Conservation (phyloP, 2,113 vertebrate species). For the Elachura formosa region DNA sequence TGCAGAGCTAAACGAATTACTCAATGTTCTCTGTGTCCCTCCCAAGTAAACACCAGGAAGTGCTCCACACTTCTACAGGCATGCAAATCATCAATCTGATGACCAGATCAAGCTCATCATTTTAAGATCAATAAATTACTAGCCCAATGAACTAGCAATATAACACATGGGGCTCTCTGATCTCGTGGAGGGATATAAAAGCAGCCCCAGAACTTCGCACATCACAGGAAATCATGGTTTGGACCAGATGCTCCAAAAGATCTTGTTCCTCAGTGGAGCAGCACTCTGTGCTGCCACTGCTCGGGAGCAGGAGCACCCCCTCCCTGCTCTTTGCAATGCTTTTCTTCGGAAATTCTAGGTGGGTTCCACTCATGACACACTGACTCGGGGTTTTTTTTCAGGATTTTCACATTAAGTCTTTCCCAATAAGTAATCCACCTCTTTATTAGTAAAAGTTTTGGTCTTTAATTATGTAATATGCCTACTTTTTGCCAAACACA, state of each 20-base stretch:
- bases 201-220: neutral
- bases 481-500: neutral
- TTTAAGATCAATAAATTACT: neutral
- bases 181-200: neutral
- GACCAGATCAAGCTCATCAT: neutral
- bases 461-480: neutral
- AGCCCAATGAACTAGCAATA: neutral
- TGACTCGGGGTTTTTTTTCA: neutral
- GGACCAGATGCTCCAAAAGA: accelerated
- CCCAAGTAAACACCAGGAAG: neutral
- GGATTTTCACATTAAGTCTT: neutral
- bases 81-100: neutral
- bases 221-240: neutral
- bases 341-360: neutral
- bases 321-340: neutral
- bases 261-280: neutral
- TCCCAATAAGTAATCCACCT: neutral
- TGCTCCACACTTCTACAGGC: neutral
- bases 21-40: neutral
- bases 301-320: neutral
- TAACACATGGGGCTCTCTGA: neutral
- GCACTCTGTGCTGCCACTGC: neutral
- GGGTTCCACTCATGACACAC: neutral
- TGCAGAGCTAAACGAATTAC: neutral
- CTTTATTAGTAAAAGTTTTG: neutral